Evolutionary conservation across 2,888 invertebrate genomes (phyloP).

Genomic region (Zygothrica quintamaculata): DNA sequence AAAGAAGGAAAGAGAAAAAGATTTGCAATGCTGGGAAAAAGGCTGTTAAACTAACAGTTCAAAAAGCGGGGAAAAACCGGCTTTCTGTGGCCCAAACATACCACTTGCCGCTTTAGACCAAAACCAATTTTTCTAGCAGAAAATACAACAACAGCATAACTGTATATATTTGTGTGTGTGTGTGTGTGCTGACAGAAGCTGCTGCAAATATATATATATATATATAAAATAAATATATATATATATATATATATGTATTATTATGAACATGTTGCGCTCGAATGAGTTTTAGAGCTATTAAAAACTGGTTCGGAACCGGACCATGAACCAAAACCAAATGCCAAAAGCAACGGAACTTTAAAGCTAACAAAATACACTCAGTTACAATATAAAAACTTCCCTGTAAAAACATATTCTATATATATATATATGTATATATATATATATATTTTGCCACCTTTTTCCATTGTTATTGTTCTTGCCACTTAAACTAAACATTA

Average conservation of each 20-base stretch:
- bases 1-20: constrained; percentile 25
- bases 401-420: not conserved
- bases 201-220: constrained; percentile 51
- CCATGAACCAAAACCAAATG: constrained; percentile 49
- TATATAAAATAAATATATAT: too few species aligned
- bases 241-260: too few species aligned
- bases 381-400: not conserved
- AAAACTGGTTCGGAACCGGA: constrained; percentile 55
- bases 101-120: constrained; percentile 52
- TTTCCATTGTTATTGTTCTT: too few species aligned
- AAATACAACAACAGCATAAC: constrained; percentile 12
- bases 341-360: constrained; percentile 3
- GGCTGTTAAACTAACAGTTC: constrained; percentile 49
- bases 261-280: constrained; percentile 63
- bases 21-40: constrained; percentile 58
- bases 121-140: constrained; percentile 32
- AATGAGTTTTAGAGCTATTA: constrained; percentile 43
- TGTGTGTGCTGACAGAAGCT: constrained; percentile 43
- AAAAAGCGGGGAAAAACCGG: constrained; percentile 65
- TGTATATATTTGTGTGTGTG: constrained; percentile 1
- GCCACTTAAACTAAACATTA: too few species aligned
- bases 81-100: constrained; percentile 45
- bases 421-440: too few species aligned
- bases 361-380: not conserved
- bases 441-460: too few species aligned